Evolutionary conservation across 2,888 invertebrate species (phyloP).

Genomic region (Cephus runcator): DNA sequence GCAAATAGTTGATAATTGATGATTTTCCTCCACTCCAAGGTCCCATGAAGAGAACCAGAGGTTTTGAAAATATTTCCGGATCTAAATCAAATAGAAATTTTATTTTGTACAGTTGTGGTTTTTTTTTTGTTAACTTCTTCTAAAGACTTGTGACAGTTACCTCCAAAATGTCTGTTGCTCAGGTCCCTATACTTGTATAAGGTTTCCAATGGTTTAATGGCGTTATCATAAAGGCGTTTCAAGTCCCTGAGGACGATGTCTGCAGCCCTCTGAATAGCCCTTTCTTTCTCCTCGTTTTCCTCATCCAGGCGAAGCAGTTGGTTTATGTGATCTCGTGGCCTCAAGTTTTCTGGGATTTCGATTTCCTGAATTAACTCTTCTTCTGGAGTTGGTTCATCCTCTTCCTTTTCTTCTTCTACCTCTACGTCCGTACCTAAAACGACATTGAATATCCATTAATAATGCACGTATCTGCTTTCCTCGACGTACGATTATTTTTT

Average conservation of each 20-base stretch:
- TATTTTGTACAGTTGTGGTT: not conserved
- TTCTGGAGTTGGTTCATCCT: conserved; percentile 60
- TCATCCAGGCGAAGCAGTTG: conserved; percentile 84
- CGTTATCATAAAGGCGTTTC: conserved; percentile 85
- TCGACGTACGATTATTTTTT: too few species aligned
- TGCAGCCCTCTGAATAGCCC: conserved; percentile 77
- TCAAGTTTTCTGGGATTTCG: conserved; percentile 80
- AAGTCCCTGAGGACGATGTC: conserved; percentile 85
- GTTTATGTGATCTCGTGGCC: conserved; percentile 83
- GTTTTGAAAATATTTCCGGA: conserved; percentile 94
- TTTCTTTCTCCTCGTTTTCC: conserved; percentile 77
- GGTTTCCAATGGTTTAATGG: conserved; percentile 90
- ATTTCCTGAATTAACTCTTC: conserved; percentile 74
- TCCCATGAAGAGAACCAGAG: conserved; percentile 92
- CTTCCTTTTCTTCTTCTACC: conserved; percentile 24
- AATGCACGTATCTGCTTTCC: too few species aligned
- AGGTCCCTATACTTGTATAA: conserved; percentile 92
- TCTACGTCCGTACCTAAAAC: too few species aligned
- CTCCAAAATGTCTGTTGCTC: conserved; percentile 89
- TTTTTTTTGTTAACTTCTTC: not conserved
- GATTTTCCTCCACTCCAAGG: conserved; percentile 98
- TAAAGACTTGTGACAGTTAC: conserved; percentile 51
- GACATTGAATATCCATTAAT: too few species aligned
- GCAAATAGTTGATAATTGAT: conserved; percentile 90
- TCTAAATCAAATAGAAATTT: conserved; percentile 67